Base-by-base conservation (phyloP, 2,113 vertebrate genomes). In the Argyrosomus japonicus region DNA sequence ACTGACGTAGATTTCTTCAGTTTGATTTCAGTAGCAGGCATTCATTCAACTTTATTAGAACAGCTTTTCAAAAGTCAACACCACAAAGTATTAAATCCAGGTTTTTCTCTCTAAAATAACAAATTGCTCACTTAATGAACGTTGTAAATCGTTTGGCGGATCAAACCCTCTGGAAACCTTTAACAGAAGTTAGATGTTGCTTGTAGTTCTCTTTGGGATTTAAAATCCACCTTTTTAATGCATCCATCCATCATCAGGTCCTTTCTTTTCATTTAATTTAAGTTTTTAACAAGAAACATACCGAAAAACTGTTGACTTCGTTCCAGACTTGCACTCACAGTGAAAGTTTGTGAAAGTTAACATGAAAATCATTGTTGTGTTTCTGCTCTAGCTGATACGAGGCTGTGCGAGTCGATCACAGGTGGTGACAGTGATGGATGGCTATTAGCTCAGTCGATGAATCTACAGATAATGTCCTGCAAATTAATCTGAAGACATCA, bases 361-460 rank as follows among this genome's bases (percentile, higher is more conserved):
- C 36, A 40, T 40, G 8, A 40, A 8, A 40, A 40, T 40, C 36
- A 40, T 40, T 40, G 36, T 40, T 8, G 36, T 40, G 36, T 8
- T 8, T 47, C 10, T 6, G 14, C 48, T 15, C 1, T 9, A 4
- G 9, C 1, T 54, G 2, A 53, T 53, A 43, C 29, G 40, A 14
- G 43, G 23, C 18, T 10, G 18, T 6, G 18, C 7, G 45, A 45
- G n/a, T 23, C n/a, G 13, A 17, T 36, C n/a, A 5, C 60, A 29
- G 47, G 13, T n/a, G 40, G 19, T 27, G 67, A 40, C 74, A 60
- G 2, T 83, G 58, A 83, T 23, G n/a, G 60, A 77, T 77, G 65
- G 51, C n/a, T 65, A 71, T 58, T 19, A 8, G 48, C 48, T 47
- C 25, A 10, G 29, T 29, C 23, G 27, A 15, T 12, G 10, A 56